Base-by-base conservation (phyloP, 2,888 invertebrate species). In the Erannis defoliaria region DNA sequence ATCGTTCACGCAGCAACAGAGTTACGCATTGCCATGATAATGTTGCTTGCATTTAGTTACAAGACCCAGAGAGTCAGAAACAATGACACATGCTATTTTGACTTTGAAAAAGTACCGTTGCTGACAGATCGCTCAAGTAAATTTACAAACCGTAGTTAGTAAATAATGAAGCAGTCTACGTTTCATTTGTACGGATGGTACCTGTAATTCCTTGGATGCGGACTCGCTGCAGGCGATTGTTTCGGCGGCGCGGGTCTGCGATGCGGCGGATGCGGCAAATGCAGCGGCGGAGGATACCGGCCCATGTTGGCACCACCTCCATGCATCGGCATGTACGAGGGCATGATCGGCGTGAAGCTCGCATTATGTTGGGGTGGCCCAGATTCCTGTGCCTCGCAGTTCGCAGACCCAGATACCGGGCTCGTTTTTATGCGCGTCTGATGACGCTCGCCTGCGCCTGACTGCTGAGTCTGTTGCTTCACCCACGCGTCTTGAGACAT, bases 331-430 rank as follows among this genome's bases (percentile, higher is more conserved):
- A 87, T 80, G 23, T 92, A 92, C 67, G 85, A 86, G 5, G 89
- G 88, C 80, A 93, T 86, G 45, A 91, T 90, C 6, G 93, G 91
- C 12, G 91, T 89, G 50, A 92, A 93, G 1, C 91, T 86, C 14
- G 91, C 84, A 9, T 85, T 81, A 66, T 91, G 84, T 77, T 83
- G 91, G n/a, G 35, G 19, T 38, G 77, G 87, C 31, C 94, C 93
- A 51, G 97, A 96, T 82, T 97, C 97, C 68, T 90, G 90, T 8
- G 74, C 84, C 60, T 93, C 92, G 62, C 91, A 90, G 65, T 82
- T 90, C 5, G 84, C 90, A n/a, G 90, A 84, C 1, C 86, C 90
- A 8, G 90, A 89, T 12, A 91, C 89, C 10, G 92, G 92, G 74
- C 92, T 92, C 14, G 92, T 90, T 77, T 93, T 93, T 35, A 92